Percentiles rank a stretch among this genome's conserved stretches.
These are phyloP conservation scores for Callyntrura guangdongensis DNA, from an alignment of 2,888 invertebrate species.

Conservation along the genomic window DNA sequence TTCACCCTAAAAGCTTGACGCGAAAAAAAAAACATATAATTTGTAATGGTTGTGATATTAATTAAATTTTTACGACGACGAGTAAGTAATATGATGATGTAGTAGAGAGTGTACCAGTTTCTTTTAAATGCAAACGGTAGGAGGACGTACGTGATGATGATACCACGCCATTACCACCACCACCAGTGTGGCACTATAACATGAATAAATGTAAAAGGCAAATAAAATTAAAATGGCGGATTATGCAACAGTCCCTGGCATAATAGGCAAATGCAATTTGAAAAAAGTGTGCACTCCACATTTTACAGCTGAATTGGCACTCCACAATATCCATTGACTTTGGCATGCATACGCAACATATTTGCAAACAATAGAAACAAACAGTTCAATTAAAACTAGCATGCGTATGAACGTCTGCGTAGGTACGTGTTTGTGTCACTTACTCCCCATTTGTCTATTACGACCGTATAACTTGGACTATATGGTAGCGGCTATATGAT, in stretches of 20 bases:
- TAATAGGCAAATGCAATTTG: conserved; percentile 55
- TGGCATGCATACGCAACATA: conserved; percentile 68
- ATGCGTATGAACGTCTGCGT: conserved; percentile 23
- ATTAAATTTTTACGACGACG: conserved; percentile 12
- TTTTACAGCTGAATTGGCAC: conserved; percentile 55
- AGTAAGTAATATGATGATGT: conserved; percentile 12
- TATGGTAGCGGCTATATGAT: background rate
- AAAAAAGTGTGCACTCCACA: conserved; percentile 35
- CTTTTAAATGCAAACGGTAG: conserved; percentile 54
- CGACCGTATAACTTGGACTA: background rate
- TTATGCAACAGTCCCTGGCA: conserved; percentile 49
- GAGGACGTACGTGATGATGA: conserved; percentile 66
- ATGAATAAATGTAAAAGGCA: conserved; percentile 45
- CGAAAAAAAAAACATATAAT: conserved; percentile 21
- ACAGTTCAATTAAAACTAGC: conserved; percentile 79
- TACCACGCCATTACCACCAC: conserved; percentile 31
- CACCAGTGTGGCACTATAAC: background rate
- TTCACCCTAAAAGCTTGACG: conserved; percentile 40
- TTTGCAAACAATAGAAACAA: conserved; percentile 76
- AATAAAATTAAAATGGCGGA: conserved; percentile 58
- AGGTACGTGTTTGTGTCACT: conserved; percentile 37
- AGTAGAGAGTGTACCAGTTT: conserved; percentile 38
- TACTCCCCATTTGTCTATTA: conserved; percentile 16
- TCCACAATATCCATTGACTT: conserved; percentile 47
- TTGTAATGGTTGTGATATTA: conserved; percentile 17